Evolutionary conservation across 2,888 invertebrate genomes (phyloP), one percentile per base, ranked within the genome.

Genomic region (Aporophyla nigra): DNA sequence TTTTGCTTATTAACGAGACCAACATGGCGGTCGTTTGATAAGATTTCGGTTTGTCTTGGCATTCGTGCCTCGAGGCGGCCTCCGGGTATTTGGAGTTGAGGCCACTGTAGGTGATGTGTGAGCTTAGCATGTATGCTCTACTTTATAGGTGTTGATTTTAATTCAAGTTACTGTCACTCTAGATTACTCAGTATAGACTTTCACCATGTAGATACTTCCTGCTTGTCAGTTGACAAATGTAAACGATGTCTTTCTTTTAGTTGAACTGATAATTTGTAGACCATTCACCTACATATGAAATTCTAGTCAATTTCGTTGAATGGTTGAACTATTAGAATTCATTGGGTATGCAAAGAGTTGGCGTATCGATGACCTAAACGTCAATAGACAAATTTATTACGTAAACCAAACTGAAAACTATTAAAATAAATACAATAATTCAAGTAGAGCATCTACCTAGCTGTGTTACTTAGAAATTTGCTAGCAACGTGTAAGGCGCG

Each of bases 1-100:
- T 95, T 96, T 96, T 96, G 96, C 95, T 96, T 96, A 96, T 96
- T 96, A 96, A 95, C 94, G 91, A 94, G 89, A 92, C 94, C 93
- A 96, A 95, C 93, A 95, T 94, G 95, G 96, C 94, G 91, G 93
- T 89, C 93, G 94, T 92, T 94, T 95, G 96, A 94, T 96, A 96
- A 96, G 96, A 96, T 96, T 96, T 95, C 87, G 93, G 96, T 95
- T 96, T 95, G 96, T 96, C 96, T 96, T 96, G 94, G 94, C 91
- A 93, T 95, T 94, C 96, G 96, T 96, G 96, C 96, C 96, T 93
- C 83, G 91, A 89, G 94, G 94, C 93, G 90, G 92, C 91, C 93
- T 90, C 91, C 86, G 93, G 94, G 96, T 93, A 96, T 96, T 96
- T 95, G 91, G 88, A 91, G 93, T 92, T 94, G 88, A 94, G 94